Conservation (phyloP, 1,140 invertebrate genomes). For the Homarus americanus region DNA sequence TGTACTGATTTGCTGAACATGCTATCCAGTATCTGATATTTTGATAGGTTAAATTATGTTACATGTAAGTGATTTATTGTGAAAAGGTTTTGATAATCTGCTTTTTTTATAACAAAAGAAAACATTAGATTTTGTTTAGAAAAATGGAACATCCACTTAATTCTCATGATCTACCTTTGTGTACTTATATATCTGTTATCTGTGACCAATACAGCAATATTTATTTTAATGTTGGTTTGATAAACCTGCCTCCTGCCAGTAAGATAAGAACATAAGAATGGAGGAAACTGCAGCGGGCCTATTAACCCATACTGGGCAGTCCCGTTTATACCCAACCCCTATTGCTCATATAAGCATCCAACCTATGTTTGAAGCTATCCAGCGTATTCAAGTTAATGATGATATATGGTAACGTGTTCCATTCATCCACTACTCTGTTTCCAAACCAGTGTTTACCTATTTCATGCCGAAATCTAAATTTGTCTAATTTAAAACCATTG, state of each 20-base stretch:
- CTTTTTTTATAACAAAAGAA: conserved; percentile 20
- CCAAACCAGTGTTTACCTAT: too few relatives aligned
- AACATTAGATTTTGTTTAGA: conserved; percentile 15
- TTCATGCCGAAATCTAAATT: too few relatives aligned
- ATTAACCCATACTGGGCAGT: too few relatives aligned
- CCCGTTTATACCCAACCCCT: too few relatives aligned
- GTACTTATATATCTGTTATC: conserved; percentile 43
- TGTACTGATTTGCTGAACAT: not conserved
- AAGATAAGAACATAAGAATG: too few relatives aligned
- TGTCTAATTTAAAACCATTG: too few relatives aligned
- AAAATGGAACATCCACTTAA: conserved; percentile 11
- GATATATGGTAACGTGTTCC: too few relatives aligned
- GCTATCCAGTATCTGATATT: not conserved
- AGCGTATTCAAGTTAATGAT: too few relatives aligned
- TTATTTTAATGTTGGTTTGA: conserved; percentile 41
- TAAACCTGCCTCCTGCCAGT: not conserved
- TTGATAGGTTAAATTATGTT: conserved; percentile 1
- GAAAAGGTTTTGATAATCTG: conserved; percentile 19
- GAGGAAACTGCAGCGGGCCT: too few relatives aligned
- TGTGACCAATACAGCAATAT: conserved; percentile 52
- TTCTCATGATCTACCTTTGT: conserved; percentile 54
- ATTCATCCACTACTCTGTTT: too few relatives aligned
- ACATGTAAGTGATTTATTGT: conserved; percentile 9
- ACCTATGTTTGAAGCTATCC: too few relatives aligned
- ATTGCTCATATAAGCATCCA: too few relatives aligned